These are phyloP conservation scores for Drosophila pseudoobscura DNA, from an alignment of 1,140 invertebrate species.

Conservation along the genomic window DNA sequence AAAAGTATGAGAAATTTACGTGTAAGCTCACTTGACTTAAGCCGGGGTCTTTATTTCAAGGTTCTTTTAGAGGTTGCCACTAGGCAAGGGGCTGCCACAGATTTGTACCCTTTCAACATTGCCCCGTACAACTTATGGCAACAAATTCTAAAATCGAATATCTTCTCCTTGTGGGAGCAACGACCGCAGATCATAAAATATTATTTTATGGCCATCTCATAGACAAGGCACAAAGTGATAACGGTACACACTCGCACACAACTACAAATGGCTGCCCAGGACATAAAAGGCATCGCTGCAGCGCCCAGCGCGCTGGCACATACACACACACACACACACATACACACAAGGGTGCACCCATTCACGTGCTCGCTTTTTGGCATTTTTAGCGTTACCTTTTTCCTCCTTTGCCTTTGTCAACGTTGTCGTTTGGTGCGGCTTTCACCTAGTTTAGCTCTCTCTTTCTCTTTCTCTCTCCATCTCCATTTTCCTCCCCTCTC, in stretches of 20 bases:
- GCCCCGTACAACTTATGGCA: conserved; percentile 29
- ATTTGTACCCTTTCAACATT: conserved; percentile 33
- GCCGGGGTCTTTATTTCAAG: conserved; percentile 42
- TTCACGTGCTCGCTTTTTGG: conserved; percentile 61
- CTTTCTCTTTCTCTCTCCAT: not conserved
- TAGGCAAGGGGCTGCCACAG: conserved; percentile 15
- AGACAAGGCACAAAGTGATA: conserved; percentile 45
- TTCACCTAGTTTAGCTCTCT: conserved; percentile 62
- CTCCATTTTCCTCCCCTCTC: no score
- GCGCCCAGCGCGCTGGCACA: no score
- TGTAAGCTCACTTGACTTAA: conserved; percentile 49
- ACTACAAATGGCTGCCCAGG: conserved; percentile 66
- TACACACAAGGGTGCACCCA: conserved; percentile 3
- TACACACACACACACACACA: not conserved
- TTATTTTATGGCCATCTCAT: conserved; percentile 57
- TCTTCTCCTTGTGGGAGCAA: conserved; percentile 26
- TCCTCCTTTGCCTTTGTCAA: conserved; percentile 48
- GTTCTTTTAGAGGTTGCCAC: no score
- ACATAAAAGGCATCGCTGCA: conserved; percentile 64
- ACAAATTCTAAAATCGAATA: conserved; percentile 50
- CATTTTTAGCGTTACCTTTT: conserved; percentile 63
- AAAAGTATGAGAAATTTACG: conserved; percentile 29
- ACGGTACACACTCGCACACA: conserved; percentile 29
- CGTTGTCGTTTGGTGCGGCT: conserved; percentile 60
- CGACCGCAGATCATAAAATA: conserved; percentile 64